These are phyloP conservation scores for Entomobrya proxima DNA, from an alignment of 2,888 invertebrate species.

Conservation along the genomic window DNA sequence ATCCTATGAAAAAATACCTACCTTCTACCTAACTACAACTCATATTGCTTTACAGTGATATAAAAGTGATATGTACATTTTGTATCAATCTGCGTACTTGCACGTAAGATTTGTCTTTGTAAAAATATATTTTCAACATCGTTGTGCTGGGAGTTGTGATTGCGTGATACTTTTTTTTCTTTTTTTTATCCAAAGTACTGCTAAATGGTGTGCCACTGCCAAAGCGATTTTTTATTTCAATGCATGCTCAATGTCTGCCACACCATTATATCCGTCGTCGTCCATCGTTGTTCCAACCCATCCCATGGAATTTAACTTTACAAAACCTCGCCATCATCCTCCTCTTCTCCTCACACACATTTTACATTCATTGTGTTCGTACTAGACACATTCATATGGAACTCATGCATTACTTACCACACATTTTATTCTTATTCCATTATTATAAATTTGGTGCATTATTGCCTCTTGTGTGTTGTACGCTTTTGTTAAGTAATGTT, in stretches of 20 bases:
- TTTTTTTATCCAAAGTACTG: slow-evolving; percentile 12
- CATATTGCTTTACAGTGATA: neutral
- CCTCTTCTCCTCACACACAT: slow-evolving; percentile 21
- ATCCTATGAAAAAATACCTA: neutral
- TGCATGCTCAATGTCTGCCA: slow-evolving; percentile 48
- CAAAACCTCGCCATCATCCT: slow-evolving; percentile 7
- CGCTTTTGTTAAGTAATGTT: slow-evolving; percentile 28
- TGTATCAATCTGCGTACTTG: neutral
- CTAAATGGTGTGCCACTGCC: slow-evolving; percentile 19
- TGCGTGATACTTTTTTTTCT: slow-evolving; percentile 51
- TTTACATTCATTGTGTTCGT: slow-evolving; percentile 29
- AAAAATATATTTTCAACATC: slow-evolving; percentile 42
- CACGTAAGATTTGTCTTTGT: slow-evolving; percentile 27
- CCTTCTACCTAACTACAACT: neutral
- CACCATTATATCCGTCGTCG: slow-evolving; percentile 56
- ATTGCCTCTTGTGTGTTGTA: slow-evolving; percentile 38
- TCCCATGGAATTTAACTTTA: slow-evolving; percentile 63
- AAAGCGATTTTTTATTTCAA: slow-evolving; percentile 22
- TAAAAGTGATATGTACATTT: neutral
- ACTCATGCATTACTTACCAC: too few relatives aligned
- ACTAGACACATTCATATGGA: too few relatives aligned
- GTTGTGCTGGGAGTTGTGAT: slow-evolving; percentile 32
- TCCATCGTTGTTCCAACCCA: slow-evolving; percentile 55
- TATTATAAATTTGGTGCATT: neutral
- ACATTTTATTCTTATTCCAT: slow-evolving; percentile 16